Evolutionary conservation across 35 echinoderm and acorn worm species (phyloP).

Genomic region (Eucidaris tribuloides): DNA sequence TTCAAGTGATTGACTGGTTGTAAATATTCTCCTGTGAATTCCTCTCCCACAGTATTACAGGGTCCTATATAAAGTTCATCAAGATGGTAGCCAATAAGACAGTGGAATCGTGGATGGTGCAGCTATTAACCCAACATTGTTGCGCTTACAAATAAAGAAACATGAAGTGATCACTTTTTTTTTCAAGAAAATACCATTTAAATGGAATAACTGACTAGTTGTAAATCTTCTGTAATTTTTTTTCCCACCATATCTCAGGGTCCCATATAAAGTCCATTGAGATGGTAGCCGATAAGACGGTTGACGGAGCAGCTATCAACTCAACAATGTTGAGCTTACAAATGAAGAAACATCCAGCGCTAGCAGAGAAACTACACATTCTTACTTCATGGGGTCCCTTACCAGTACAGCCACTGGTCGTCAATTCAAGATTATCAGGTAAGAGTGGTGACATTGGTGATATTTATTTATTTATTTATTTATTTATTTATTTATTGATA

Average conservation of each 20-base stretch:
- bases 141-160: conserved; percentile 55
- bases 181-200: no score
- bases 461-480: no score
- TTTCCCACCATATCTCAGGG: no score
- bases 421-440: conserved; percentile 72
- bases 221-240: no score
- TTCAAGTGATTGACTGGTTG: no score
- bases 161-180: no score
- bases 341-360: conserved; percentile 49
- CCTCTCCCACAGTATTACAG: no score
- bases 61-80: conserved; percentile 71
- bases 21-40: no score
- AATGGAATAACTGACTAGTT: no score
- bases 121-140: conserved; percentile 52
- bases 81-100: conserved; percentile 69
- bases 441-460: no score
- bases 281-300: conserved; percentile 65
- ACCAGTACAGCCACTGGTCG: conserved; percentile 57
- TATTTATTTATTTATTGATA: no score
- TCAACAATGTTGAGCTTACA: conserved; percentile 46
- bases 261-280: conserved; percentile 76
- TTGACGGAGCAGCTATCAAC: conserved; percentile 69
- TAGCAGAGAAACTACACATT: conserved; percentile 56
- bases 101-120: conserved; percentile 66
- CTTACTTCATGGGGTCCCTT: conserved; percentile 79